Conservation (phyloP, 2,797 vertebrate genomes). For the Cynopterus sphinx region DNA sequence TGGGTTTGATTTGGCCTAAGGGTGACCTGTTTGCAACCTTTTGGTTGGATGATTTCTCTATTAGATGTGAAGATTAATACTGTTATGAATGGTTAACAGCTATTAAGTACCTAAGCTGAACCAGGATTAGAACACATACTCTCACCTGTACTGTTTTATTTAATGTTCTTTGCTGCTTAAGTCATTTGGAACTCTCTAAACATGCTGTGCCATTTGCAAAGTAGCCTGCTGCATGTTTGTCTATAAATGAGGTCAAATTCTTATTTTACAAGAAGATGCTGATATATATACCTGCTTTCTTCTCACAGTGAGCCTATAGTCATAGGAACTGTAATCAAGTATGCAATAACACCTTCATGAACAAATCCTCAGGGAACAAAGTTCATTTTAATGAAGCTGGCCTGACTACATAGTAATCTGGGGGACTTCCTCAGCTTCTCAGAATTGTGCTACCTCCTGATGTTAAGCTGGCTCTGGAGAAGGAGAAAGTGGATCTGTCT, state of each 20-base stretch:
- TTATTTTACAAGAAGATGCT: conserved; percentile 40
- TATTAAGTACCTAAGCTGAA: not conserved
- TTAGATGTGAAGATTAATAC: not conserved
- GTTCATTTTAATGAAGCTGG: conserved; percentile 53
- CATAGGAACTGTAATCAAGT: conserved; percentile 67
- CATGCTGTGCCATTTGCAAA: conserved; percentile 13
- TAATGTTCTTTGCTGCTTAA: conserved; percentile 33
- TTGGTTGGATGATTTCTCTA: not conserved
- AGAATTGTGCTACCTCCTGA: not conserved
- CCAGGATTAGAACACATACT: not conserved
- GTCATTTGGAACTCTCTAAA: conserved; percentile 13
- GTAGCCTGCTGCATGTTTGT: conserved; percentile 3
- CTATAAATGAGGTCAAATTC: conserved; percentile 65
- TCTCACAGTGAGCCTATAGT: conserved; percentile 56
- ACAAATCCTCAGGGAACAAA: conserved; percentile 51
- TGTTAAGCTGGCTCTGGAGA: not conserved
- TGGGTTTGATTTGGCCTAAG: not conserved
- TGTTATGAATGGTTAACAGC: not conserved
- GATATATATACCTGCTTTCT: conserved; percentile 16
- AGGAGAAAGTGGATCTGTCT: not conserved
- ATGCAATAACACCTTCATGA: conserved; percentile 44
- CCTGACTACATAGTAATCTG: conserved; percentile 35
- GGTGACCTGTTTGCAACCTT: not conserved
- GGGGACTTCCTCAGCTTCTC: not conserved
- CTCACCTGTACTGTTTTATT: not conserved